Base-by-base conservation (phyloP, 2,113 vertebrate species). In the Nanorana parkeri region DNA sequence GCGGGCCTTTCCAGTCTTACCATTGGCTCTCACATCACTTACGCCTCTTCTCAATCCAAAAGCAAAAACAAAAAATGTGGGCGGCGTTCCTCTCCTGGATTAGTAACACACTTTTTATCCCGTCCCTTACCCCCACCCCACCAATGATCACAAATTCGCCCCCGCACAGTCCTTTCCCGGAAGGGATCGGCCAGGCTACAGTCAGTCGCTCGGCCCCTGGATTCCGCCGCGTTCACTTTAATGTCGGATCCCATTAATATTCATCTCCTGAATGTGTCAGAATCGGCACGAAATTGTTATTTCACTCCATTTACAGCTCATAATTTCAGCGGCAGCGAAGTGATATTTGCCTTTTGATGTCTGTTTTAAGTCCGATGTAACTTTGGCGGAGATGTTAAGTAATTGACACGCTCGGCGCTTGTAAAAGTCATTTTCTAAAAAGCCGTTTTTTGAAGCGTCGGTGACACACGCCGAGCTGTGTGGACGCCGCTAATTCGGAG, bases 271-370 rank as follows among this genome's bases (percentile, higher is more conserved):
- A 66, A 83, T 76, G 80, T 83, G 80, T 83, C 71, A 83, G 76
- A 83, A 83, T 76, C 76, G 76, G 51, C 80, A 83, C 17, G 72
- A 83, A 83, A 83, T 83, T 83, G 80, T 83, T 83, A 83, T 83
- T 83, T 83, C 80, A 83, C 64, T 83, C 80, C 72, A 83, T 76
- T 83, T 83, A 68, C 71, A 83, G 80, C 72, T 83, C 76, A 83
- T 83, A 74, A 83, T 76, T 76, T 41, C 63, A 68, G 80, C 26
- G 68, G 63, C 56, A 60, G 72, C 80, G 26, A 23, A 68, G 64
- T 83, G 71, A 83, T 54, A 60, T 68, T 76, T 83, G 60, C 64
- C 80, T 67, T 83, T 83, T 83, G 80, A 83, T 83, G 80, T 83
- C 80, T 83, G 71, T 83, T 83, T 82, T 83, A 83, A 83, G 72